Conservation (phyloP, 2,113 vertebrate species). For the Eulemur macaco region DNA sequence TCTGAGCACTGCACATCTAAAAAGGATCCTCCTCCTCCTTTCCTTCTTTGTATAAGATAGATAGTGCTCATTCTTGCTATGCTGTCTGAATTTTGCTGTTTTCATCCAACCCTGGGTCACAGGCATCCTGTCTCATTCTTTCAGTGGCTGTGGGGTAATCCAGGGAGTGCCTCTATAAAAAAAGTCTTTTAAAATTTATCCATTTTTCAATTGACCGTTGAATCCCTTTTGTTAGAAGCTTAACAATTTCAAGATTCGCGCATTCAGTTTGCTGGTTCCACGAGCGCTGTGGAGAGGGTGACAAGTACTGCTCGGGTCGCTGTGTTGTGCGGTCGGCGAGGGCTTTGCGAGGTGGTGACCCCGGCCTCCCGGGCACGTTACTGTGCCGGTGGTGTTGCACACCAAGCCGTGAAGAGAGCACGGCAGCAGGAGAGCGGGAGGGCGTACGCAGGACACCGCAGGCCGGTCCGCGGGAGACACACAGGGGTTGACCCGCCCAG, state of each 20-base stretch:
- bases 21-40: neutral
- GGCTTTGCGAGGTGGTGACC: neutral
- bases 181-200: neutral
- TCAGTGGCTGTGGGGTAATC: neutral
- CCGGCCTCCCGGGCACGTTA: neutral
- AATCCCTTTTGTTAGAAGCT: neutral
- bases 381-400: neutral
- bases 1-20: neutral
- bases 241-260: neutral
- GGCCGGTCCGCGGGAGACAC: neutral
- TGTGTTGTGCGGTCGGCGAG: rapidly evolving
- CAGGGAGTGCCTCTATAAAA: neutral
- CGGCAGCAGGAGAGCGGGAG: neutral
- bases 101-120: neutral
- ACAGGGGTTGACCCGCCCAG: neutral
- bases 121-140: neutral
- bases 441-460: neutral
- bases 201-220: neutral
- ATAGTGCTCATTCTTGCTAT: neutral
- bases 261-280: neutral
- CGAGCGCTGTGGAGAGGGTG: neutral
- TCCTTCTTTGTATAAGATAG: neutral
- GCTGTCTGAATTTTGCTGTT: neutral
- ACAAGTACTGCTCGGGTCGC: rapidly evolving
- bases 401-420: neutral